Base-by-base conservation (phyloP, 2,113 vertebrate species). In the Apistogramma diplotaenia region DNA sequence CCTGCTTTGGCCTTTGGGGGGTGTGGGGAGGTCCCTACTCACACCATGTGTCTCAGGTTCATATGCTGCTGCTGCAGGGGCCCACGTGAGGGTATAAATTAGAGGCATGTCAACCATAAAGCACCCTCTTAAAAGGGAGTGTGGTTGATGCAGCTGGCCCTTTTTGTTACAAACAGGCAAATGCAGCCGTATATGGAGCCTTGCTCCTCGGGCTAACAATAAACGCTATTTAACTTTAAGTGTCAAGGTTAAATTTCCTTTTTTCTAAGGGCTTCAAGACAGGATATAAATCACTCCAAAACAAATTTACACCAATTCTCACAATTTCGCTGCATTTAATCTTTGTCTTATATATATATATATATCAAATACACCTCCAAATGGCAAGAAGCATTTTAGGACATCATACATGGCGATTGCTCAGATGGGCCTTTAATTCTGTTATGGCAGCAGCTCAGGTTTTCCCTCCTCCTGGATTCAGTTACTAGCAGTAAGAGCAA, bases 31-130 rank as follows among this genome's bases (percentile, higher is more conserved):
- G 73, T 27, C 71, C 85, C 79, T 21, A 74, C 81, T 87, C 91
- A 84, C 82, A 85, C 79, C 58, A 80, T 86, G 85, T 74, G 75
- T 88, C 85, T 89, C 77, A 81, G 84, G 84, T 90, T 94, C 86
- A 87, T 88, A 55, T 74, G 88, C 84, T 89, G 88, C 84, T 89
- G 77, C 87, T 92, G 83, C 78, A 93, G 89, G 82, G 92, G 71
- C 84, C 90, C 79, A 29, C 25, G 31, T 75, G 84, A 84, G 81
- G 77, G 84, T 61, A 89, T 94, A 94, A 94, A 95, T 94, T 93
- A 94, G 79, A 89, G 59, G 82, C 70, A 89, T 78, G 87, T 91
- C 83, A 70, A 75, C 89, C 88, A 89, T 90, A 91, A 93, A 91
- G 84, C 79, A 82, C 65, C 70, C 89, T 84, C 89, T 90, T 92